Conservation (phyloP, 2,113 vertebrate genomes). For the Lamprotornis superbus region DNA sequence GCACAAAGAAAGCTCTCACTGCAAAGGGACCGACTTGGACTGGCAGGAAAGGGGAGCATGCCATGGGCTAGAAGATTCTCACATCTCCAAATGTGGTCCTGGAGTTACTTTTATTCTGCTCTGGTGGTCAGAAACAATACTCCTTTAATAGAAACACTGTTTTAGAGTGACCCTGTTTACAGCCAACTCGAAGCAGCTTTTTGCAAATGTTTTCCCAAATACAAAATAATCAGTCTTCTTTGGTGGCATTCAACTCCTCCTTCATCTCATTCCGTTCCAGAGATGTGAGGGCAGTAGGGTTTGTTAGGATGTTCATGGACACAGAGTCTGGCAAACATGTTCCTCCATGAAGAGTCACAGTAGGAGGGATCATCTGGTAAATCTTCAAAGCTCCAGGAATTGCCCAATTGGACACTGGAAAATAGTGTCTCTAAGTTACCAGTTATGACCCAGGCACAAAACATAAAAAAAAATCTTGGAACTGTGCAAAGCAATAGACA, state of each 20-base stretch:
- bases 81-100: conserved; percentile 28
- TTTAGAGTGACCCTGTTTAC: conserved; percentile 21
- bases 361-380: conserved; percentile 43
- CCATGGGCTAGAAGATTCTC: neutral
- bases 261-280: conserved; percentile 12
- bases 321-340: neutral
- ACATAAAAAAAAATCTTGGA: neutral
- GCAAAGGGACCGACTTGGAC: neutral
- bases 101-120: conserved; percentile 22
- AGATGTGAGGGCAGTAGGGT: neutral
- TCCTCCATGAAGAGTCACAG: conserved; percentile 32
- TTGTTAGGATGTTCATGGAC: neutral
- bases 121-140: conserved; percentile 39
- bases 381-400: conserved; percentile 40
- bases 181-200: neutral
- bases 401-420: neutral
- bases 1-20: neutral
- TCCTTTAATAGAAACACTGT: neutral
- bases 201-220: conserved; percentile 13
- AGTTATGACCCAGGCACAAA: neutral
- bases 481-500: neutral
- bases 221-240: conserved; percentile 32
- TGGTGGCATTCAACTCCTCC: conserved; percentile 30
- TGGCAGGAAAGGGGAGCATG: neutral
- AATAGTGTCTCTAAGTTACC: neutral